Percentiles rank a stretch among this genome's conserved stretches.
Conservation (phyloP, 2,797 vertebrate genomes). For the Salarias fasciatus region DNA sequence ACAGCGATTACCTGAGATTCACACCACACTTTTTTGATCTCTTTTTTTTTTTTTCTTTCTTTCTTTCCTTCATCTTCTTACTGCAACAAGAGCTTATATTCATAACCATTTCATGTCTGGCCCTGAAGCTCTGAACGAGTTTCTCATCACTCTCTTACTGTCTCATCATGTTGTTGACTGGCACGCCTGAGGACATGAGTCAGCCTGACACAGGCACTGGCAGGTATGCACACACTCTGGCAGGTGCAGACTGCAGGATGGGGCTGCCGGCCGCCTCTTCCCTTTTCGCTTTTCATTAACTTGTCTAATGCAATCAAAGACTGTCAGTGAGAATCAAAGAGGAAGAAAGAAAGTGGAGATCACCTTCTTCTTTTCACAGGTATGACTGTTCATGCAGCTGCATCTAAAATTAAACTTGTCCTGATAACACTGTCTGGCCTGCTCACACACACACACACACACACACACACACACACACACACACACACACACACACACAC, state of each 20-base stretch:
- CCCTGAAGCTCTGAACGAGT: slow-evolving; percentile 60
- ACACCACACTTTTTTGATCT: slow-evolving; percentile 7
- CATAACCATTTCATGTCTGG: slow-evolving; percentile 56
- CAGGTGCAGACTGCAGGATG: slow-evolving; percentile 67
- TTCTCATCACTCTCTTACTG: slow-evolving; percentile 74
- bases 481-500: slow-evolving; percentile 29
- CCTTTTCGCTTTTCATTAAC: slow-evolving; percentile 77
- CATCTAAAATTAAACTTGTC: slow-evolving; percentile 61
- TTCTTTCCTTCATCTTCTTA: slow-evolving; percentile 20
- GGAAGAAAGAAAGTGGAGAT: slow-evolving; percentile 35
- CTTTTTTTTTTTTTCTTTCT: slow-evolving; percentile 10
- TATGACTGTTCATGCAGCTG: slow-evolving; percentile 46
- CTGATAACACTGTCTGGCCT: slow-evolving; percentile 56
- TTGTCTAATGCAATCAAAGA: slow-evolving; percentile 77
- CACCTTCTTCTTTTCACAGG: slow-evolving; percentile 34
- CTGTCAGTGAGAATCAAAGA: slow-evolving; percentile 72
- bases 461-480: slow-evolving; percentile 18
- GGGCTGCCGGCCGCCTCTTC: slow-evolving; percentile 58
- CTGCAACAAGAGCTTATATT: slow-evolving; percentile 50
- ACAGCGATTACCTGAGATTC: neutral
- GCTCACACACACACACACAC: slow-evolving; percentile 43
- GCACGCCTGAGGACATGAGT: slow-evolving; percentile 62
- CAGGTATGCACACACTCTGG: slow-evolving; percentile 64
- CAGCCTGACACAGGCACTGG: slow-evolving; percentile 54
- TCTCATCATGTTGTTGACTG: slow-evolving; percentile 69